phyloP scores from a whole-genome alignment of 35 echinoderm and acorn worm species.

The Holothuria glaberrima region DNA sequence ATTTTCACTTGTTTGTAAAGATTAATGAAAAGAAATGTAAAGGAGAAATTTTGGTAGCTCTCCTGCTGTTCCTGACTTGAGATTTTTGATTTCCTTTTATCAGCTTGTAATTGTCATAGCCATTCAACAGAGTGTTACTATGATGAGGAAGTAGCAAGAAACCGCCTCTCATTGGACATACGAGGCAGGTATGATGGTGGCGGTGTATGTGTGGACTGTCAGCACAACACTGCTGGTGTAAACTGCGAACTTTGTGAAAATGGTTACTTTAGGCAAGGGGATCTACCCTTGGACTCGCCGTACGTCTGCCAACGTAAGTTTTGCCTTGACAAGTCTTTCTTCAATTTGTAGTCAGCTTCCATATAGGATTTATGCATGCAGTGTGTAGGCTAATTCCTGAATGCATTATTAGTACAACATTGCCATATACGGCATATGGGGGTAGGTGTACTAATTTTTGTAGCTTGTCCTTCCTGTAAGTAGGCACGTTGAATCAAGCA shows the following conservation, averaged over 20 bases:
- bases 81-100: not conserved
- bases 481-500: too few species aligned
- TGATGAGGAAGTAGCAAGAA: slow-evolving; percentile 73
- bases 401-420: too few species aligned
- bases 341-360: too few species aligned
- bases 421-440: too few species aligned
- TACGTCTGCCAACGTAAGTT: slow-evolving; percentile 94
- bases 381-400: too few species aligned
- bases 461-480: too few species aligned
- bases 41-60: too few species aligned
- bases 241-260: slow-evolving; percentile 86
- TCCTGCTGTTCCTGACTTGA: too few species aligned
- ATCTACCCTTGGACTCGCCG: slow-evolving; percentile 52
- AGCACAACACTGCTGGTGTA: slow-evolving; percentile 90
- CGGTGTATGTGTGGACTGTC: slow-evolving; percentile 90
- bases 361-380: too few species aligned
- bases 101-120: slow-evolving; percentile 92
- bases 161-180: slow-evolving; percentile 78
- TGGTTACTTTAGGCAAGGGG: slow-evolving; percentile 75
- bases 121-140: slow-evolving; percentile 85
- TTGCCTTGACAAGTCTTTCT: not conserved
- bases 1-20: too few species aligned
- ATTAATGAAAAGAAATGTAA: too few species aligned
- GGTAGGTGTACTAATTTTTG: too few species aligned
- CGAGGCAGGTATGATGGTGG: slow-evolving; percentile 82